phyloP scores from a whole-genome alignment of 2,113 vertebrate species.

The Noctilio leporinus region DNA sequence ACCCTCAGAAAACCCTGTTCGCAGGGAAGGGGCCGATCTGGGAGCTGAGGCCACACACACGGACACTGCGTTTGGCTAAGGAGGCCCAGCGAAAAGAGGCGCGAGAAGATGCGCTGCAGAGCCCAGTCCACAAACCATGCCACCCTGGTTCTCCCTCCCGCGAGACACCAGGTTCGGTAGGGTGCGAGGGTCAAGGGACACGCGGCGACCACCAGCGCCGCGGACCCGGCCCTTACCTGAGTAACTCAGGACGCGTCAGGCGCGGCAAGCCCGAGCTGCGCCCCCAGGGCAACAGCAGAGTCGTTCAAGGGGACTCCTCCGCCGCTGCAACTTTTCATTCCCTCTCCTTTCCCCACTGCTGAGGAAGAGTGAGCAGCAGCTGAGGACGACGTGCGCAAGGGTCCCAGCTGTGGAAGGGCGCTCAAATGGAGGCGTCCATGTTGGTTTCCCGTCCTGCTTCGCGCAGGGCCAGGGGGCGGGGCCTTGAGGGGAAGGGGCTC shows the following conservation, averaged over 20 bases:
- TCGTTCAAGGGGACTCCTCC: background rate
- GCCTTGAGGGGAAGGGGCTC: background rate
- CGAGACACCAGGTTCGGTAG: too few relatives aligned
- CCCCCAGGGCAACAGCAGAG: slow-evolving; percentile 22
- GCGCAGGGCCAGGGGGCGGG: slow-evolving; percentile 44
- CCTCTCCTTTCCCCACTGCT: background rate
- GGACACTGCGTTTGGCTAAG: background rate
- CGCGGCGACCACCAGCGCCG: background rate
- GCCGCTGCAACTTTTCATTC: slow-evolving; percentile 48
- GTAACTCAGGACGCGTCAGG: slow-evolving; percentile 63
- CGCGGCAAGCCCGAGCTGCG: slow-evolving; percentile 64
- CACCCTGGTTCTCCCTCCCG: background rate
- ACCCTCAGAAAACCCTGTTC: background rate
- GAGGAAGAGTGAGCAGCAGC: background rate
- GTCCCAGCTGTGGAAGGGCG: slow-evolving; percentile 24
- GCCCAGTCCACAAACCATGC: background rate
- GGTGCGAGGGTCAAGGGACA: rapidly evolving
- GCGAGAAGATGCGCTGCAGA: rapidly evolving
- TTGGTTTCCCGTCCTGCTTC: slow-evolving; percentile 83
- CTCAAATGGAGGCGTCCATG: slow-evolving; percentile 90
- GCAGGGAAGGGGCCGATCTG: rapidly evolving
- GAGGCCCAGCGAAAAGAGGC: background rate
- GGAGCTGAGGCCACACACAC: background rate
- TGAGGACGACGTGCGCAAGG: background rate
- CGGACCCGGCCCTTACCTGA: slow-evolving; percentile 48